Percentiles rank a stretch among this genome's conserved stretches.
phyloP scores from a whole-genome alignment of 1,140 invertebrate genomes.

The Theocolax elegans region DNA sequence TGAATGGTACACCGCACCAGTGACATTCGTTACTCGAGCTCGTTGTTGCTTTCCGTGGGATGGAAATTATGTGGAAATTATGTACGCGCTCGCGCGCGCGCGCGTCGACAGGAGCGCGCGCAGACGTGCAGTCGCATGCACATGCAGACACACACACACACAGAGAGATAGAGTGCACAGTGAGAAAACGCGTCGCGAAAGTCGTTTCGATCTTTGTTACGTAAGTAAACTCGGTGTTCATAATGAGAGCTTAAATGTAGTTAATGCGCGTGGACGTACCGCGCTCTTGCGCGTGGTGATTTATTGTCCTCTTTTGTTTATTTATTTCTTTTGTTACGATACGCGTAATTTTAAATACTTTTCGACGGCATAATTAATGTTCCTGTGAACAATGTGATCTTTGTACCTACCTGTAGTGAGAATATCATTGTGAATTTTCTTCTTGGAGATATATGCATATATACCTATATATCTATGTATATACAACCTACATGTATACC shows the following conservation, averaged over 20 bases:
- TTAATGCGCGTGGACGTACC: not conserved
- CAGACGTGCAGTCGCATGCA: too few relatives aligned
- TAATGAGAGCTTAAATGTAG: not conserved
- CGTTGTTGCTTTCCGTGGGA: too few relatives aligned
- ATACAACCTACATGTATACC: too few relatives aligned
- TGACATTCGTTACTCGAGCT: too few relatives aligned
- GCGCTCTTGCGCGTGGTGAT: not conserved
- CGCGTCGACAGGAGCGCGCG: too few relatives aligned
- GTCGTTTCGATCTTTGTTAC: not conserved
- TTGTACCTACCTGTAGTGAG: not conserved
- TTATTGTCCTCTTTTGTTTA: constrained; percentile 5
- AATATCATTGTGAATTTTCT: not conserved
- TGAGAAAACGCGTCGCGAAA: not conserved
- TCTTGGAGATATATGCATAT: too few relatives aligned
- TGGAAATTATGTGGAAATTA: not conserved
- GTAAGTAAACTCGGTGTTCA: not conserved
- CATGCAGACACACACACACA: not conserved
- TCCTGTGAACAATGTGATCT: too few relatives aligned
- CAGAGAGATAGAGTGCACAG: not conserved
- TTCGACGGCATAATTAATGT: not conserved
- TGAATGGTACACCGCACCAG: too few relatives aligned
- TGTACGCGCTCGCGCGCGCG: too few relatives aligned
- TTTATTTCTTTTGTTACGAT: not conserved
- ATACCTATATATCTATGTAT: too few relatives aligned
- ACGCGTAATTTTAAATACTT: not conserved